These are phyloP conservation scores for Drosophila setosimentum DNA, from an alignment of 2,888 invertebrate genomes.

Conservation along the genomic window DNA sequence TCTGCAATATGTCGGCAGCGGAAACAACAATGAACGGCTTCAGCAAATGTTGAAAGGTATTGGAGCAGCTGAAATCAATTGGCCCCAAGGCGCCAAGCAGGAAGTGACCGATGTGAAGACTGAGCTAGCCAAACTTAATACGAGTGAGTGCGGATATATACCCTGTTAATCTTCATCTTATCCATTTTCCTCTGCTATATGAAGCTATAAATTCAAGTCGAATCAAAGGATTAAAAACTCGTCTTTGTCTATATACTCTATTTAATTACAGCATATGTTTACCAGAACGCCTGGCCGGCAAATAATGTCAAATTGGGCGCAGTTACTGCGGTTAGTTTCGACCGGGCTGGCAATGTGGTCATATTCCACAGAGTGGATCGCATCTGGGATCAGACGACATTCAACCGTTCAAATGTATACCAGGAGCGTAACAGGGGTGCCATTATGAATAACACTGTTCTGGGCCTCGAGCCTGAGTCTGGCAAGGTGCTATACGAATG, in stretches of 20 bases:
- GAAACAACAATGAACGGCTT: slow-evolving; percentile 74
- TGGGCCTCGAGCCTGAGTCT: slow-evolving; percentile 87
- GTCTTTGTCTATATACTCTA: background rate
- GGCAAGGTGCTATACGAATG: slow-evolving; percentile 88
- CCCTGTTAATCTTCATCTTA: too few species aligned
- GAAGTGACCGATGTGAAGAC: slow-evolving; percentile 78
- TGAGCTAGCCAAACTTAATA: slow-evolving; percentile 83
- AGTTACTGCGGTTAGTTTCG: slow-evolving; percentile 92
- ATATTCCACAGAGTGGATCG: slow-evolving; percentile 93
- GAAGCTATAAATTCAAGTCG: background rate
- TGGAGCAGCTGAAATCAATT: slow-evolving; percentile 69
- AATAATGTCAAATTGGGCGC: slow-evolving; percentile 88
- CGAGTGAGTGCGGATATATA: slow-evolving; percentile 64
- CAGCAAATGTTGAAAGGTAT: slow-evolving; percentile 84
- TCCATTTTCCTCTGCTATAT: background rate
- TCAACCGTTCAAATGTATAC: slow-evolving; percentile 87
- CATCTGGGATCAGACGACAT: slow-evolving; percentile 88
- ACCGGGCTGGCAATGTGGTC: slow-evolving; percentile 89
- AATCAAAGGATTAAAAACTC: background rate
- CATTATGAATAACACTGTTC: slow-evolving; percentile 88
- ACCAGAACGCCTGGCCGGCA: slow-evolving; percentile 87
- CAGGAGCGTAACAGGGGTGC: slow-evolving; percentile 87
- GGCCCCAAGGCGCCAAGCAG: slow-evolving; percentile 79
- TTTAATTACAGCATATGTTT: slow-evolving; percentile 86
- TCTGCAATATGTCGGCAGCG: slow-evolving; percentile 67